These are phyloP conservation scores for Tiphia femorata DNA, from an alignment of 2,888 invertebrate species.

Conservation along the genomic window DNA sequence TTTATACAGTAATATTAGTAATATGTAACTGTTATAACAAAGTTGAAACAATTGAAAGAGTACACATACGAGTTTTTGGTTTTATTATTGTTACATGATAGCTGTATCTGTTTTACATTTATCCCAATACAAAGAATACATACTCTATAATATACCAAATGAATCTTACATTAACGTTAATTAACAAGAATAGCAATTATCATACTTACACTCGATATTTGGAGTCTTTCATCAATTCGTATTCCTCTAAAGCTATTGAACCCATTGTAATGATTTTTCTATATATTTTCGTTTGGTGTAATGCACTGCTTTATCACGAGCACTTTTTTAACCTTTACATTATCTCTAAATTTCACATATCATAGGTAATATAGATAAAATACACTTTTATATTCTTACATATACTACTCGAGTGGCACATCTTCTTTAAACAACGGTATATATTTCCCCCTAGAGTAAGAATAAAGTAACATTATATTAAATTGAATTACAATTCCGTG, in stretches of 20 bases:
- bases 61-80: not conserved
- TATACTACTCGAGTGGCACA: slow-evolving; percentile 21
- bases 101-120: not conserved
- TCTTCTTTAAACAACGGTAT: slow-evolving; percentile 21
- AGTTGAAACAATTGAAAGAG: not conserved
- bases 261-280: slow-evolving; percentile 62
- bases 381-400: not conserved
- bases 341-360: slow-evolving; percentile 15
- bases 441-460: slow-evolving; percentile 18
- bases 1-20: not conserved
- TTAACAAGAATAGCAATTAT: not conserved
- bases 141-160: not conserved
- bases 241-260: slow-evolving; percentile 79
- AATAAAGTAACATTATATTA: no score
- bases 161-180: not conserved
- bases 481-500: no score
- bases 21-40: not conserved
- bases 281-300: no score
- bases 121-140: no score
- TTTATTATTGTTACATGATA: no score
- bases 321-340: slow-evolving; percentile 22
- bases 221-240: slow-evolving; percentile 83
- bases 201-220: slow-evolving; percentile 81
- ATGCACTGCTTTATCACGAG: slow-evolving; percentile 15
- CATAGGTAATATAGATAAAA: slow-evolving; percentile 19